phyloP scores from a whole-genome alignment of 2,113 vertebrate species.

The Heterotilapia buettikoferi region DNA sequence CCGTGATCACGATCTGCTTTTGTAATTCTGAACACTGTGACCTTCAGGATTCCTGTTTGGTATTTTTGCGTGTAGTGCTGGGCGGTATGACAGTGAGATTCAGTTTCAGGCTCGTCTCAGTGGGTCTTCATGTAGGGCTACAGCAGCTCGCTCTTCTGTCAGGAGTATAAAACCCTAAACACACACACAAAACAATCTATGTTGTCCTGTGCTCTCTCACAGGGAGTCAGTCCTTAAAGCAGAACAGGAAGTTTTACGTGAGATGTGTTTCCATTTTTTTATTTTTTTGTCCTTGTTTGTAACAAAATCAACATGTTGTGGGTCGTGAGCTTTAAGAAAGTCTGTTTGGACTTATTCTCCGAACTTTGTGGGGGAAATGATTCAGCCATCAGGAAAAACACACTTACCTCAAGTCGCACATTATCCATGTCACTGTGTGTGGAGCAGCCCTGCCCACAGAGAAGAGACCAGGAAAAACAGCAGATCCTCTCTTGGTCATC shows the following conservation, averaged over 20 bases:
- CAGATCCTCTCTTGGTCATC: background rate
- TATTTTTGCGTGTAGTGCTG: background rate
- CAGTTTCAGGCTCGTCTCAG: background rate
- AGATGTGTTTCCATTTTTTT: background rate
- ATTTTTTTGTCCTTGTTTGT: background rate
- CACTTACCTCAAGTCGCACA: background rate
- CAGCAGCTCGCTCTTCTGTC: background rate
- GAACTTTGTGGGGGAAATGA: background rate
- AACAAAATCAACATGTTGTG: background rate
- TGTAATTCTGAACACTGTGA: background rate
- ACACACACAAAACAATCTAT: rapidly evolving
- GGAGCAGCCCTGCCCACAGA: background rate
- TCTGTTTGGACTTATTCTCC: background rate
- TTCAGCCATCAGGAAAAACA: background rate
- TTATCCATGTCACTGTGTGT: background rate
- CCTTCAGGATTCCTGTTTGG: background rate
- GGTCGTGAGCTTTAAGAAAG: background rate
- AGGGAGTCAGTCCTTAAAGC: background rate
- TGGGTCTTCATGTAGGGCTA: background rate
- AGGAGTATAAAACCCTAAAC: background rate
- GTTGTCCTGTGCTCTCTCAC: background rate
- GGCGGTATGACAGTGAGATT: rapidly evolving
- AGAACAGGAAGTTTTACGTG: background rate
- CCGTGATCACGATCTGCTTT: background rate
- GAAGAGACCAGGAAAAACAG: background rate